These are phyloP conservation scores for Embiotoca jacksoni DNA, from an alignment of 2,113 vertebrate species.

Conservation along the genomic window DNA sequence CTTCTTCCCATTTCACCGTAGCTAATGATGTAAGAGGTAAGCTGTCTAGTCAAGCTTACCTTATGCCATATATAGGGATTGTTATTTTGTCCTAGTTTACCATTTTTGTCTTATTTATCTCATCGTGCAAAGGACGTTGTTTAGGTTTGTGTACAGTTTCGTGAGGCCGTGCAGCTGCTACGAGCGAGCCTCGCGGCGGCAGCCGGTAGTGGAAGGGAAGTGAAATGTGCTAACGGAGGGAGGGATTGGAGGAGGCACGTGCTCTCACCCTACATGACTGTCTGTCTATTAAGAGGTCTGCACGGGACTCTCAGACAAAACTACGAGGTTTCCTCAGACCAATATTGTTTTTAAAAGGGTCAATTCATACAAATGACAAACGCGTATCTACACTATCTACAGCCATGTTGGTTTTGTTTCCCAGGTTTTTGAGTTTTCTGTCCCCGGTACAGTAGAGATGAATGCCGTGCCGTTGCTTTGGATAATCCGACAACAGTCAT, in stretches of 20 bases:
- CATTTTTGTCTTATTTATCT: slow-evolving; percentile 74
- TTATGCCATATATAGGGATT: slow-evolving; percentile 79
- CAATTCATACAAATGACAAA: too few species aligned
- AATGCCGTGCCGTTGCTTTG: not conserved
- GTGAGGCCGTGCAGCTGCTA: slow-evolving; percentile 47
- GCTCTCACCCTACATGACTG: not conserved
- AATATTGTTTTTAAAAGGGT: too few species aligned
- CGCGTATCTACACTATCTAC: too few species aligned
- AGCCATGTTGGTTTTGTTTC: too few species aligned
- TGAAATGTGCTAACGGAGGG: not conserved
- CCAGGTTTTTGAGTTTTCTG: too few species aligned
- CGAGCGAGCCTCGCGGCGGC: not conserved
- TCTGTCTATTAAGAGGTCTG: slow-evolving; percentile 1
- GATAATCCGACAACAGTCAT: not conserved
- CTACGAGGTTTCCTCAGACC: too few species aligned
- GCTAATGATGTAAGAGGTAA: slow-evolving; percentile 81
- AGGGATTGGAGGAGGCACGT: not conserved
- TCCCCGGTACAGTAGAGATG: not conserved
- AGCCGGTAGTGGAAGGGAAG: slow-evolving; percentile 9
- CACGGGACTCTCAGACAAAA: too few species aligned
- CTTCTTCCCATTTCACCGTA: slow-evolving; percentile 23
- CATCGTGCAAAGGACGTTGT: slow-evolving; percentile 37
- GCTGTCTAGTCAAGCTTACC: slow-evolving; percentile 65
- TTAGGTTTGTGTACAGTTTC: slow-evolving; percentile 63
- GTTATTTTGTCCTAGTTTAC: slow-evolving; percentile 71